Percentiles rank a stretch among this genome's conserved stretches.
phyloP scores from a whole-genome alignment of 1,140 invertebrate genomes.

The Drosophila paulistorum region DNA sequence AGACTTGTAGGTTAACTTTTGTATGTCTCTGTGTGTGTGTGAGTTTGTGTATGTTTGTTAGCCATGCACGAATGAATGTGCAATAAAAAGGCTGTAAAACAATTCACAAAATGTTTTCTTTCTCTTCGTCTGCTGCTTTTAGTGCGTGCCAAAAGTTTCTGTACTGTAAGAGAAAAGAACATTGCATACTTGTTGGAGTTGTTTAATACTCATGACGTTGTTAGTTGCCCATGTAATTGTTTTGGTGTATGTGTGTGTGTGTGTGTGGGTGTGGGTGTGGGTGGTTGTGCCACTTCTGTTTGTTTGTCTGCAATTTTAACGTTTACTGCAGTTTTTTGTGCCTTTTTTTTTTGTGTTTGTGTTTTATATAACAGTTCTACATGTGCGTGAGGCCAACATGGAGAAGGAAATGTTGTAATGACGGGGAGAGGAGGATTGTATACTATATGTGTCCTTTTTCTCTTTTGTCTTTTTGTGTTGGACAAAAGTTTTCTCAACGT shows the following conservation, averaged over 20 bases:
- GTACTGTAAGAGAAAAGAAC: slow-evolving; percentile 38
- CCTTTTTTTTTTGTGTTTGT: slow-evolving; percentile 14
- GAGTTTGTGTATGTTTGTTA: neutral
- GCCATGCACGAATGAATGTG: slow-evolving; percentile 47
- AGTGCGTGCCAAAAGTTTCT: slow-evolving; percentile 52
- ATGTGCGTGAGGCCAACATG: slow-evolving; percentile 52
- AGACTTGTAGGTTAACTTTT: neutral
- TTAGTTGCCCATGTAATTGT: slow-evolving; percentile 72
- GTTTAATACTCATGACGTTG: slow-evolving; percentile 72
- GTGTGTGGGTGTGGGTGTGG: neutral
- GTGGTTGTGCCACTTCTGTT: slow-evolving; percentile 16
- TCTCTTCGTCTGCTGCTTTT: slow-evolving; percentile 3
- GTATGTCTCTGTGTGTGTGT: slow-evolving; percentile 1
- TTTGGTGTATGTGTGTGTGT: slow-evolving; percentile 33
- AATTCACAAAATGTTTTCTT: slow-evolving; percentile 52
- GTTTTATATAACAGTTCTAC: slow-evolving; percentile 69
- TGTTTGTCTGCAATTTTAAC: slow-evolving; percentile 56
- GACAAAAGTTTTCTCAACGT: slow-evolving; percentile 54
- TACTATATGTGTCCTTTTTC: slow-evolving; percentile 16
- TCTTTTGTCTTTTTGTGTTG: slow-evolving; percentile 18
- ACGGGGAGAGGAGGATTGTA: neutral
- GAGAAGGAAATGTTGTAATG: neutral
- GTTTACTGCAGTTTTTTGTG: slow-evolving; percentile 59
- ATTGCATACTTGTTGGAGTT: slow-evolving; percentile 76
- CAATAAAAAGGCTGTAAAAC: slow-evolving; percentile 76